A percentile compares a stretch with the other conserved stretches of the same genome.
Evolutionary conservation across 2,113 vertebrate genomes (phyloP).

Genomic region (Camelus dromedarius): DNA sequence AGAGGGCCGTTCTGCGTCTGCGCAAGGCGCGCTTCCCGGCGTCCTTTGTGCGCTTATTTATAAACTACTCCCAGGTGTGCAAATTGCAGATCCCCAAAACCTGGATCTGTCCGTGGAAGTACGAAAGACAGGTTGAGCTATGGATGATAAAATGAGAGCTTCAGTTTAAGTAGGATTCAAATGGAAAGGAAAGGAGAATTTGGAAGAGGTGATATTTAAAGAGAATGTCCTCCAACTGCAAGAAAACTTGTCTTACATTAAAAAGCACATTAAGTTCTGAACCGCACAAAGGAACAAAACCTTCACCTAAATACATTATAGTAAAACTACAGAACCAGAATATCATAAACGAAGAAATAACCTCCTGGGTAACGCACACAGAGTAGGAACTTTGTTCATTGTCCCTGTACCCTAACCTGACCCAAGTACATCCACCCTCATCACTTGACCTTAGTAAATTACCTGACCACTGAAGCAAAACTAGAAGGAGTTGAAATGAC

Average conservation of each 20-base stretch:
- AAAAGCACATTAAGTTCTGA: background rate
- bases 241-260: background rate
- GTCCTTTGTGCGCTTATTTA: too few relatives aligned
- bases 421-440: background rate
- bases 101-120: background rate
- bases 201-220: background rate
- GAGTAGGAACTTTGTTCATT: background rate
- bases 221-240: background rate
- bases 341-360: background rate
- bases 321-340: background rate
- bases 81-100: background rate
- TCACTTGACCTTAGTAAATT: background rate
- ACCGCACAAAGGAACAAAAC: background rate
- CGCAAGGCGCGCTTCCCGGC: accelerated
- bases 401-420: background rate
- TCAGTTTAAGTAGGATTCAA: slow-evolving; percentile 49
- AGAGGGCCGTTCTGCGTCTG: background rate
- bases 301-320: background rate
- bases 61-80: background rate
- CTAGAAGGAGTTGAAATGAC: background rate
- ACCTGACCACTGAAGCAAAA: background rate
- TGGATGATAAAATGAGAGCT: slow-evolving; percentile 36
- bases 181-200: background rate
- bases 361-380: background rate
- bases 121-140: slow-evolving; percentile 44